These are phyloP conservation scores for Reticulitermes lucifugus DNA, from an alignment of 2,888 invertebrate species.

Conservation along the genomic window DNA sequence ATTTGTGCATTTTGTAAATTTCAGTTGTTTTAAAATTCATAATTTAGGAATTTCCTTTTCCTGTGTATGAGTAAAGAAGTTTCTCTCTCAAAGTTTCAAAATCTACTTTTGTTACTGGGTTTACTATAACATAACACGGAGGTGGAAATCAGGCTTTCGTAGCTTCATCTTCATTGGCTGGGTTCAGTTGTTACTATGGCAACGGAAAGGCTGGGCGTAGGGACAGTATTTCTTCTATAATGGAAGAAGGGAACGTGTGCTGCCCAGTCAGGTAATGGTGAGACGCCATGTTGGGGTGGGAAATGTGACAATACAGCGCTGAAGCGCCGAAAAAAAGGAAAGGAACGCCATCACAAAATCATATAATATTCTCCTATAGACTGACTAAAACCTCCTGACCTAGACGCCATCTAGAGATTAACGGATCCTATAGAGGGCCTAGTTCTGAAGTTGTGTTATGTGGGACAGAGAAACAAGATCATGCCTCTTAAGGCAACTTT, in stretches of 20 bases:
- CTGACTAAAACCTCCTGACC: background rate
- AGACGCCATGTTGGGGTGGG: slow-evolving; percentile 24
- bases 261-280: slow-evolving; percentile 26
- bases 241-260: slow-evolving; percentile 31
- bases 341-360: background rate
- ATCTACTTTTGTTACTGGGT: background rate
- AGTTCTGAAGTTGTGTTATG: no score
- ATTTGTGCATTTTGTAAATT: no score
- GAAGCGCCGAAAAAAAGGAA: background rate
- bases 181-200: slow-evolving; percentile 44
- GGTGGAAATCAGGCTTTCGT: slow-evolving; percentile 13
- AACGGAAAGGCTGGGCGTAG: slow-evolving; percentile 44
- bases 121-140: background rate
- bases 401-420: background rate
- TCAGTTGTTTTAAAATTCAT: background rate
- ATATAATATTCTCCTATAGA: background rate
- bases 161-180: slow-evolving; percentile 25
- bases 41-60: background rate
- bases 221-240: slow-evolving; percentile 51
- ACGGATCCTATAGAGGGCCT: background rate
- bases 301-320: background rate
- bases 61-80: no score
- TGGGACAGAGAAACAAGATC: no score
- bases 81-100: background rate
- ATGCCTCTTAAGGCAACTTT: no score